Conservation (phyloP, 1,140 invertebrate species). For the Pygmarrhopalites habei region DNA sequence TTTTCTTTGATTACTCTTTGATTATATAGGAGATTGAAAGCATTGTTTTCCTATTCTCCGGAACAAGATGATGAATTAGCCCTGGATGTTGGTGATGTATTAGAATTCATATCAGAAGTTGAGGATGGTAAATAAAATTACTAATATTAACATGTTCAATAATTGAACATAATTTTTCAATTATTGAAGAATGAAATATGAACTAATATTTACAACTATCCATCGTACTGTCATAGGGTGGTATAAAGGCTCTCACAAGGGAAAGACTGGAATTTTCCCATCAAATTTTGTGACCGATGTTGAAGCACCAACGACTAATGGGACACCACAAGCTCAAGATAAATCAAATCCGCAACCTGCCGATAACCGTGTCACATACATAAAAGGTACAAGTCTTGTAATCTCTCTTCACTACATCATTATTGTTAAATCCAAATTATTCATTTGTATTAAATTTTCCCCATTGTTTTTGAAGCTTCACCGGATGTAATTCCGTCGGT, state of each 20-base stretch:
- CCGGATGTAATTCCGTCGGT: conserved; percentile 34
- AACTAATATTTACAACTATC: too few relatives aligned
- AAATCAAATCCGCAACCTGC: conserved; percentile 17
- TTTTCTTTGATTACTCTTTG: background rate
- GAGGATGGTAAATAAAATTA: too few relatives aligned
- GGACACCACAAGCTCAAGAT: conserved; percentile 39
- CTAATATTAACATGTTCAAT: too few relatives aligned
- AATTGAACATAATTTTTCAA: too few relatives aligned
- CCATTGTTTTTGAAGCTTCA: conserved; percentile 9
- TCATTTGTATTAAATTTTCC: too few relatives aligned
- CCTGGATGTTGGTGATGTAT: conserved; percentile 74
- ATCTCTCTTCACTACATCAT: background rate
- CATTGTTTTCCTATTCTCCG: conserved; percentile 83
- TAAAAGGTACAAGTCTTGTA: conserved; percentile 3
- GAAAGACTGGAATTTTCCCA: conserved; percentile 75
- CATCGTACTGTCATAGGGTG: too few relatives aligned
- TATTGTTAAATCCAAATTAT: background rate
- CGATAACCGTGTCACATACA: conserved; percentile 12
- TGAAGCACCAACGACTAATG: conserved; percentile 40
- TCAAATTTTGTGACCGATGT: conserved; percentile 81
- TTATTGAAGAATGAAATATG: too few relatives aligned
- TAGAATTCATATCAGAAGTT: conserved; percentile 77
- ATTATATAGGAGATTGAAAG: conserved; percentile 57
- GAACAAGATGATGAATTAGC: conserved; percentile 85
- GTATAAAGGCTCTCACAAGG: conserved; percentile 72